Base-by-base conservation (phyloP, 1,140 invertebrate genomes). In the Ptiloglossa arizonensis region DNA sequence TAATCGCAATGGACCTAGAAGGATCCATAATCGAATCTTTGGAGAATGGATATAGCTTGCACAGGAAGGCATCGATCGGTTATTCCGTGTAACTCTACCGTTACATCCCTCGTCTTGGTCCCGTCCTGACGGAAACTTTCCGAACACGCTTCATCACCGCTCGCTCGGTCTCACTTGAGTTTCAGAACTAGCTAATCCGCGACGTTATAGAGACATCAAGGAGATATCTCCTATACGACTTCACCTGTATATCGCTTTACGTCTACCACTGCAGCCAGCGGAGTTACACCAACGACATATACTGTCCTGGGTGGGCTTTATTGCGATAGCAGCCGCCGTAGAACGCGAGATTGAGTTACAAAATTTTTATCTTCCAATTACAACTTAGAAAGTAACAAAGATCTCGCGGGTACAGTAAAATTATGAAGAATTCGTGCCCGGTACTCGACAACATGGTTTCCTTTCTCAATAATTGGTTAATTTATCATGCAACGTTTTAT, bases 171-270 rank as follows among this genome's bases (percentile, higher is more conserved):
- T 64, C 69, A 79, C 62, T 85, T 75, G 86, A 91, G 89, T 90
- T 91, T 89, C 88, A 89, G 89, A 91, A 90, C 88, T 87, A 90
- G 87, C 88, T 90, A 91, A 90, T 91, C 90, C 88, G 73, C 71
- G 80, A 82, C 80, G 87, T 91, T 91, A 91, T 91, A 90, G 86
- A 89, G 89, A 89, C 87, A 90, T 91, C 89, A 89, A 80, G 64
- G 77, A 85, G 82, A 86, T 86, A 86, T 89, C 71, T 56, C 48
- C 67, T 57, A 46, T 60, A 50, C 71, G 52, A 66, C 67, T 52
- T 57, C 72, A 32, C 71, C 44, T 82, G 66, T 71, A 63, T 80
- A 75, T 57, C 46, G 46, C 50, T 64, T 52, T 46, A 32, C 56
- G 19, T 62, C 77, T 71, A 56, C 60, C 48, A 27, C 17, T 57